Conservation (phyloP, 2,113 vertebrate genomes). For the Toxotes chatareus region DNA sequence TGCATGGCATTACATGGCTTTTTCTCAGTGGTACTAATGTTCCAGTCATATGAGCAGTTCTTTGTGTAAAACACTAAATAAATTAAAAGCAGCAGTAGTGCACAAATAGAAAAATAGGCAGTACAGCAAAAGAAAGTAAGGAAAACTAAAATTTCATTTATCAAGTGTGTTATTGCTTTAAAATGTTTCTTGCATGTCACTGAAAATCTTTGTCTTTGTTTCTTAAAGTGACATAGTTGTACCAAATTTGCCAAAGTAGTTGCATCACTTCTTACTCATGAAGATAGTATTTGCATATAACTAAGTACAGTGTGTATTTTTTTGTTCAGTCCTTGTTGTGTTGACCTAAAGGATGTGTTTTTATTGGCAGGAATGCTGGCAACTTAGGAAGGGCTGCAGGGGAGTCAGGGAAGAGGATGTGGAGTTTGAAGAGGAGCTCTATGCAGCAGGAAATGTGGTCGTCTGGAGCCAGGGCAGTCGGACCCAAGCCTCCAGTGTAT, state of each 20-base stretch:
- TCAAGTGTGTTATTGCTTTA: background rate
- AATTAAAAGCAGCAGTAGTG: background rate
- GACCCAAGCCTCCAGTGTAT: conserved; percentile 88
- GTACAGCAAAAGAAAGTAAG: background rate
- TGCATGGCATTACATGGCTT: background rate
- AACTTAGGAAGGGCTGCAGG: conserved; percentile 89
- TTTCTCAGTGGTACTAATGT: background rate
- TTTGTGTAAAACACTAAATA: background rate
- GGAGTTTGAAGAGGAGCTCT: conserved; percentile 96
- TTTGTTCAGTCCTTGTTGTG: background rate
- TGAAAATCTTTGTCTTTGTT: too few species aligned
- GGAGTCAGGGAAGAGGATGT: conserved; percentile 88
- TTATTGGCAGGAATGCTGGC: conserved; percentile 91
- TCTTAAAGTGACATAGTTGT: too few species aligned
- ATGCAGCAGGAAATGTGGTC: conserved; percentile 93
- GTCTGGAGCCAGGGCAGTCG: conserved; percentile 97
- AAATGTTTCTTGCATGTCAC: background rate
- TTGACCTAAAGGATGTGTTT: background rate
- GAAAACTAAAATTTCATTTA: background rate
- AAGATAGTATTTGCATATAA: background rate
- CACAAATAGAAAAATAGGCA: background rate
- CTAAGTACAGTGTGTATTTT: background rate
- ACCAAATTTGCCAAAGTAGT: too few species aligned
- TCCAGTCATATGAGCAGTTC: background rate
- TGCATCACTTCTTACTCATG: too few species aligned